Conservation (phyloP, 2,113 vertebrate species). For the Sterrhoptilus dennistouni region DNA sequence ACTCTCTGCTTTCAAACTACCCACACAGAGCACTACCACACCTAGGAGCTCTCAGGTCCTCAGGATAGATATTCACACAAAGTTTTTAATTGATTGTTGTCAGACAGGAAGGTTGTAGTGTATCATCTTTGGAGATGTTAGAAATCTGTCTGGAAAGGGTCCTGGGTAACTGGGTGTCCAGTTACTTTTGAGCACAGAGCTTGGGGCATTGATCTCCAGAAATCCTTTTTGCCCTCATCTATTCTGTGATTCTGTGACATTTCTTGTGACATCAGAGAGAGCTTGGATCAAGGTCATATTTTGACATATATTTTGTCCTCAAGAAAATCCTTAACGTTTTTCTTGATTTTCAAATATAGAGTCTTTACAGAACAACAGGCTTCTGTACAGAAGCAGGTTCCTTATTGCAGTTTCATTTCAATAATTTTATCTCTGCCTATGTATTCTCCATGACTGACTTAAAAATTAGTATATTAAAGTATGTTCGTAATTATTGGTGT, state of each 20-base stretch:
- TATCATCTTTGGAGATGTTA: not conserved
- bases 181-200: not conserved
- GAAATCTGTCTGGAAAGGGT: not conserved
- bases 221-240: not conserved
- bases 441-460: not conserved
- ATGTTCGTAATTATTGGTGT: not conserved
- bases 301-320: not conserved
- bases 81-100: accelerated
- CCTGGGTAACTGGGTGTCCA: no score
- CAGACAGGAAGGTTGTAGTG: not conserved
- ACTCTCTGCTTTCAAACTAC: not conserved
- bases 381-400: not conserved
- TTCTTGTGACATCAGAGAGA: not conserved
- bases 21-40: accelerated
- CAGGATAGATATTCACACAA: not conserved
- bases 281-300: not conserved
- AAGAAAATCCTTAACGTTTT: not conserved
- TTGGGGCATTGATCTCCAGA: not conserved
- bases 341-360: not conserved
- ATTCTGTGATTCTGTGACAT: not conserved
- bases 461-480: not conserved
- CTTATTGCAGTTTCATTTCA: not conserved
- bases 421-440: not conserved
- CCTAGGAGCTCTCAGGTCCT: not conserved
- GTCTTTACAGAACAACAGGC: not conserved